Evolutionary conservation across 2,113 vertebrate species (phyloP), one percentile per base, ranked within the genome.

Genomic region (Prietella phreatophila): DNA sequence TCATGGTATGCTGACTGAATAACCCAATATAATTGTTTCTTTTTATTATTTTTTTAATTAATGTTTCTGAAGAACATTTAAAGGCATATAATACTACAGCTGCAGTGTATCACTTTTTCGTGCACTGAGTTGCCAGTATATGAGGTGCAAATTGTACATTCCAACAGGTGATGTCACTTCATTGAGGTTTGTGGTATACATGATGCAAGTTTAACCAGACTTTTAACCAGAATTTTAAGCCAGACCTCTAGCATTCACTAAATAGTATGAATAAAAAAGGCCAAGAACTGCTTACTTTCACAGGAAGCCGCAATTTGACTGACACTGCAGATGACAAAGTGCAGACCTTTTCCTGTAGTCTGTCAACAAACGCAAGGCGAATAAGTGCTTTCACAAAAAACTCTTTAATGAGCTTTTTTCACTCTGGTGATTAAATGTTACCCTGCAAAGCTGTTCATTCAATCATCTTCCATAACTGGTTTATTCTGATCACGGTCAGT

Each of bases 131-230:
- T 61, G 56, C 56, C 56, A 27, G 80, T 82, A 61, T 82, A 82
- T 33, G 56, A 61, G 36, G 80, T 82, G 80, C 33, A 61, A 82
- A 82, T 82, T 82, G 80, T 42, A 82, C 80, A 82, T 82, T 82
- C 80, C 80, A 8, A 5, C 2, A 3, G 11, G 33, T 42, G 22
- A 25, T 61, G 36, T 82, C 80, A 82, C 56, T 60, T 36, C 30
- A 15, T 6, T 33, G 55, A 61, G 33, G 56, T 60, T 61, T 82
- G 80, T 36, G 80, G n/a, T 25, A 13, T 39, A 82, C 80, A 25
- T 39, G 80, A 82, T 82, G 56, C 80, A 3, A 39, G 56, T 61
- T 82, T 61, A 61, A 82, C 56, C n/a, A n/a, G n/a, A n/a, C n/a
- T n/a, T n/a, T n/a, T n/a, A n/a, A n/a, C n/a, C n/a, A n/a, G n/a